Percentiles rank a stretch among this genome's conserved stretches.
These are phyloP conservation scores for Microcebus griseorufus DNA, from an alignment of 2,113 vertebrate species.

Conservation along the genomic window DNA sequence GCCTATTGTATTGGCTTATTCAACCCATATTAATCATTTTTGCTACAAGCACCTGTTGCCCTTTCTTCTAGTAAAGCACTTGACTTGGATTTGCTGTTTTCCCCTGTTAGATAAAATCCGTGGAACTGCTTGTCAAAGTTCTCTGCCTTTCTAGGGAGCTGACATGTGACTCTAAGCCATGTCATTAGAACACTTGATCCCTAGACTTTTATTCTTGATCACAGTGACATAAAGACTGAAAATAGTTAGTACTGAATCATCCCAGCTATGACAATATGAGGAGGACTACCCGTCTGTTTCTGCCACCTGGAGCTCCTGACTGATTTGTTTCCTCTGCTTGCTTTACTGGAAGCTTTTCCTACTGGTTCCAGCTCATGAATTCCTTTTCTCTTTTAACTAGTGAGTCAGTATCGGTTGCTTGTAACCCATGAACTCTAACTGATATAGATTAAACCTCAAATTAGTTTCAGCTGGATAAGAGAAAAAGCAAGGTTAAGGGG, in stretches of 20 bases:
- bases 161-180: not conserved
- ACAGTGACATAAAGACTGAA: not conserved
- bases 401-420: not conserved
- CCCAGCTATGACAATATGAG: fast-evolving
- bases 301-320: not conserved
- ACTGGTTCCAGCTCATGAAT: not conserved
- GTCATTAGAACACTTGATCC: not conserved
- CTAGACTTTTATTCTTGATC: not conserved
- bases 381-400: not conserved
- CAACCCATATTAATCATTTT: not conserved
- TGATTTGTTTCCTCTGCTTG: not conserved
- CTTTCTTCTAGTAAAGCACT: not conserved
- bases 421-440: not conserved
- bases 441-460: not conserved
- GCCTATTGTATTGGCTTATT: not conserved
- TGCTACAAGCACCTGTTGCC: not conserved
- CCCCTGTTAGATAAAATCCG: not conserved
- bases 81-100: not conserved
- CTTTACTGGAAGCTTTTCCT: not conserved
- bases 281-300: not conserved
- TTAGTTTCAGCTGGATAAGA: not conserved
- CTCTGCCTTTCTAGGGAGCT: too few species aligned
- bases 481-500: not conserved
- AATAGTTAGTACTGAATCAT: not conserved
- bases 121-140: not conserved